Evolutionary conservation across 2,113 vertebrate genomes (phyloP), one percentile per base, ranked within the genome.

Genomic region (Ameiurus melas): DNA sequence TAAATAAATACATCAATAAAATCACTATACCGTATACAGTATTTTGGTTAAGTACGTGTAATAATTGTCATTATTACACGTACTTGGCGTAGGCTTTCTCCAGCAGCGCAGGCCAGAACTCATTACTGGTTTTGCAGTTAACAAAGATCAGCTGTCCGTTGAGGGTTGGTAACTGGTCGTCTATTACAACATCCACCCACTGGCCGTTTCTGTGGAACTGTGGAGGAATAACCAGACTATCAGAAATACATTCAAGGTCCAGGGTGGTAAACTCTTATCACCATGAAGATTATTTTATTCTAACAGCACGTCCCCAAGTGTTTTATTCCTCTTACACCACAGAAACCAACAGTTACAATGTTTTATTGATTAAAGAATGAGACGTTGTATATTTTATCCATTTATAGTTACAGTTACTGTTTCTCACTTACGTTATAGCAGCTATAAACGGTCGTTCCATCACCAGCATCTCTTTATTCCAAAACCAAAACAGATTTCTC

Each of bases 71-170:
- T 57, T 57, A 57, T 57, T 57, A 19, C 16, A 57, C 55, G 17
- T 57, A 84, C 95, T 96, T 96, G 60, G 95, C 95, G 55, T 96
- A 96, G 5, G 95, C 95, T 88, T 96, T 95, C 88, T 95, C 95
- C 88, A 96, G 57, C 90, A 95, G 85, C 62, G 94, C 94, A 25
- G 94, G 93, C 95, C 95, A 96, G 89, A 96, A 95, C 89, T 95
- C 94, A 86, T 88, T 92, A 14, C 82, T 80, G 13, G 92, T 91
- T 91, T 89, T 94, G n/a, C 94, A 93, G 16, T 86, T 89, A 77
- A 95, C 94, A 7, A 95, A 96, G 89, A 95, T 87, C 0, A 93
- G 91, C n/a, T 13, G 70, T 14, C 91, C 89, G 6, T 94, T 16
- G 10, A 96, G 71, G 43, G 94, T 96, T 6, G 95, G 95, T 80